Evolutionary conservation across 2,888 invertebrate species (phyloP), one percentile per base, ranked within the genome.

Genomic region (Odontocerum albicorne): DNA sequence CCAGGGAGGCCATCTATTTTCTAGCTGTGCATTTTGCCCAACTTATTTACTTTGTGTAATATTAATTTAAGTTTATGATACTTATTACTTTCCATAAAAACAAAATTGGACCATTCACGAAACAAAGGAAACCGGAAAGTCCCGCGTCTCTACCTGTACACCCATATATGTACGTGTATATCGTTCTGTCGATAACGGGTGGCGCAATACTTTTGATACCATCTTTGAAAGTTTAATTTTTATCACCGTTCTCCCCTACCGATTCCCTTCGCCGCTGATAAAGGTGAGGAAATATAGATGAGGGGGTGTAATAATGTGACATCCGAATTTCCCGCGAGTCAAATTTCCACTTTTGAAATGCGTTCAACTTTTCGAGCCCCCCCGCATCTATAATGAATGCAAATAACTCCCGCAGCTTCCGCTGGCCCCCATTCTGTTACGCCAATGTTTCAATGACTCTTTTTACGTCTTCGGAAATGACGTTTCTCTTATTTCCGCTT

Each of bases 271-370:
- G 3, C 3, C 12, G 12, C 31, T n/a, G n/a, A 13, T 44, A 44
- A 17, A 32, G 44, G 44, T 32, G 44, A 4, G 10, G 44, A 50
- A 50, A 50, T 50, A 50, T 50, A 21, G 50, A 50, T 43, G 50
- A 50, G 35, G 49, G 35, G 35, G 21, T 22, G 49, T 49, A 55
- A 55, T 58, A 53, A 60, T 50, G 55, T 50, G 54, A 52, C 57
- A 58, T 60, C 52, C 40, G 46, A 55, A 60, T 60, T 60, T 60
- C 60, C 60, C 60, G 60, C 52, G 60, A 57, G 60, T 57, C 32
- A 39, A 57, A 60, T 60, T 57, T 52, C 33, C 52, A 60, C 57
- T 60, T 60, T 55, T 55, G 57, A 51, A 45, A 45, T 33, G 50
- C 43, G 51, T 40, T 49, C 49, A 49, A 49, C 49, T 49, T 49